These are phyloP conservation scores for Helobdella robusta DNA, from an alignment of 2,888 invertebrate genomes.

Conservation along the genomic window DNA sequence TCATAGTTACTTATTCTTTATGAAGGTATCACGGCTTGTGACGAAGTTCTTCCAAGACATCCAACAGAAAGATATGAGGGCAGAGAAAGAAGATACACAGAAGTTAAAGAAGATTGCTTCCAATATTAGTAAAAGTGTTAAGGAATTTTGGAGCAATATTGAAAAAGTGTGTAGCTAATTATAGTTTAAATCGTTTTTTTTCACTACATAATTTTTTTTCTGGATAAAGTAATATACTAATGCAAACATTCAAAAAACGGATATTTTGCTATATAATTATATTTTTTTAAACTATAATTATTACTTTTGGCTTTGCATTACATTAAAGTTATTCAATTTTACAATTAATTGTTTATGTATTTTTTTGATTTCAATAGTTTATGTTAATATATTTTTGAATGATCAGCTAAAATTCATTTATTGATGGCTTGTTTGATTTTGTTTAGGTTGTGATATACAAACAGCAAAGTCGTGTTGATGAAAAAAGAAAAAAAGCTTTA, in stretches of 20 bases:
- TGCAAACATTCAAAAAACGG: too few relatives aligned
- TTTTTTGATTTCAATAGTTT: not conserved
- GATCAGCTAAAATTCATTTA: not conserved
- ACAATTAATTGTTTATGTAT: not conserved
- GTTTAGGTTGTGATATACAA: slow-evolving; percentile 78
- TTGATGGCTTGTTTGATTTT: not conserved
- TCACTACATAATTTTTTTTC: too few relatives aligned
- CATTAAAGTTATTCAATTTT: not conserved
- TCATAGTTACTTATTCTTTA: too few relatives aligned
- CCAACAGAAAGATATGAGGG: slow-evolving; percentile 74
- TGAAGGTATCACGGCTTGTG: slow-evolving; percentile 47
- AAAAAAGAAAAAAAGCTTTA: slow-evolving; percentile 82
- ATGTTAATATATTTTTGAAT: too few relatives aligned
- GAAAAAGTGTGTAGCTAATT: too few relatives aligned
- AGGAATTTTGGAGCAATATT: slow-evolving; percentile 88
- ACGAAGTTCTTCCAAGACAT: slow-evolving; percentile 45
- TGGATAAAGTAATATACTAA: too few relatives aligned
- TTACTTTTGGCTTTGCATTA: not conserved
- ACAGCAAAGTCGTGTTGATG: slow-evolving; percentile 80
- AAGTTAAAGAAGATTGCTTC: slow-evolving; percentile 76
- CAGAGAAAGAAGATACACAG: slow-evolving; percentile 80
- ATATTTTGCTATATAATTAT: too few relatives aligned
- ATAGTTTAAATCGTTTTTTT: too few relatives aligned
- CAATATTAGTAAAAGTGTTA: slow-evolving; percentile 81
- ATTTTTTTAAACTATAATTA: too few relatives aligned